Conservation (phyloP, 2,797 vertebrate species). For the Rhyacichthys aspro region DNA sequence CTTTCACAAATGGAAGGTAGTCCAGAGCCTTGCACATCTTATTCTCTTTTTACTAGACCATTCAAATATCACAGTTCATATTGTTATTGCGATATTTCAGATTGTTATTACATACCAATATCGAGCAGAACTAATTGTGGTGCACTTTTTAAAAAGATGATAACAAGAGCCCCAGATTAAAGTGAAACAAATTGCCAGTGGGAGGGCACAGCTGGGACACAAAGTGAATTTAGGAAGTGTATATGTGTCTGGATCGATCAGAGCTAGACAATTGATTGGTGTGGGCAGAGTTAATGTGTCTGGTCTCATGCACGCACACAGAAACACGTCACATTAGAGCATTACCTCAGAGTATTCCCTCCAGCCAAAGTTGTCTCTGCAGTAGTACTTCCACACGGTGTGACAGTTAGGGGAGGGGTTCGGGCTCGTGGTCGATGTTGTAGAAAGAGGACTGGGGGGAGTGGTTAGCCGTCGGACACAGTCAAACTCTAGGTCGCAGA, state of each 20-base stretch:
- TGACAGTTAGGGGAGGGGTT: constrained; percentile 85
- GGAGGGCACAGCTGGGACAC: constrained; percentile 31
- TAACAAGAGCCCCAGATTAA: constrained; percentile 23
- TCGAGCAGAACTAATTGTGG: no score
- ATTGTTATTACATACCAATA: no score
- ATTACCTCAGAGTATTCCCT: constrained; percentile 98
- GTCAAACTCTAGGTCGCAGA: constrained; percentile 93
- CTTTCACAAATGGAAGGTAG: no score
- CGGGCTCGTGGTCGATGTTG: constrained; percentile 57
- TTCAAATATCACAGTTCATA: no score
- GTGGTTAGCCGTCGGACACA: constrained; percentile 90
- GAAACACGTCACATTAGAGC: background rate
- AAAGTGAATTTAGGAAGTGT: constrained; percentile 12
- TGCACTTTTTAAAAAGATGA: background rate
- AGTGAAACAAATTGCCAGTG: constrained; percentile 52
- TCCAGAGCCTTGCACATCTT: no score
- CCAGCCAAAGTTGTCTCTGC: constrained; percentile 99
- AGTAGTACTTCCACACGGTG: constrained; percentile 98
- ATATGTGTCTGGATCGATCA: constrained; percentile 38
- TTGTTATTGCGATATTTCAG: no score
- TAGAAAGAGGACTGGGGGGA: constrained; percentile 77
- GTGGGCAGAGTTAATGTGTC: constrained; percentile 41
- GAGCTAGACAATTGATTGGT: constrained; percentile 40
- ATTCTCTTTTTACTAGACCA: no score
- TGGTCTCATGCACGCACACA: constrained; percentile 30